Conservation (phyloP, 2,113 vertebrate genomes). For the Pelobates fuscus region DNA sequence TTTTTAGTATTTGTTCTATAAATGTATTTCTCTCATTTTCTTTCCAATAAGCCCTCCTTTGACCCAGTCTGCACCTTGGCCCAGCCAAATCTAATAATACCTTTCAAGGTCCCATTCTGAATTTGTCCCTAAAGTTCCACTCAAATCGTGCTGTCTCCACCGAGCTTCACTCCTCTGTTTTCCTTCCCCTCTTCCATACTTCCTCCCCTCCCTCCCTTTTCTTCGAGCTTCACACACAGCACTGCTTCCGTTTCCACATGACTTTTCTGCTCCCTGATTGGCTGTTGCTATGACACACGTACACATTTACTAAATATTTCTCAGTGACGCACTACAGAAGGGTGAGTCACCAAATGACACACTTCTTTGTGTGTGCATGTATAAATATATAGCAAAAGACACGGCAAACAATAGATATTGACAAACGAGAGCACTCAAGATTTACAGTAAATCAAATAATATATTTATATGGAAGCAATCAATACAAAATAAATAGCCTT, state of each 20-base stretch:
- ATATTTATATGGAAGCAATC: too few species aligned
- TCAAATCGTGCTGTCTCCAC: too few species aligned
- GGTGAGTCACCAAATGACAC: slow-evolving; percentile 21
- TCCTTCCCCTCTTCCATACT: not conserved
- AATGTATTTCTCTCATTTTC: too few species aligned
- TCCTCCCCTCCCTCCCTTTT: not conserved
- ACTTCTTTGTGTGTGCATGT: not conserved
- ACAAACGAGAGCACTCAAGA: too few species aligned
- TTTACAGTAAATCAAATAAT: too few species aligned
- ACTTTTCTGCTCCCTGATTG: not conserved
- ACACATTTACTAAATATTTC: slow-evolving; percentile 5
- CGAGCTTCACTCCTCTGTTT: not conserved
- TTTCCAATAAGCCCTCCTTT: not conserved
- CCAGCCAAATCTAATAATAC: too few species aligned
- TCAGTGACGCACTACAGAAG: slow-evolving; percentile 11
- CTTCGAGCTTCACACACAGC: not conserved
- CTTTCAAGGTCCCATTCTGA: too few species aligned
- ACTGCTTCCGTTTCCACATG: slow-evolving; percentile 17
- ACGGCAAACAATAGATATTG: not conserved
- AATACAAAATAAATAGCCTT: too few species aligned
- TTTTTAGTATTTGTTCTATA: too few species aligned
- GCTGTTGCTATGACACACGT: slow-evolving; percentile 7
- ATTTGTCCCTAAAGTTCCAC: too few species aligned
- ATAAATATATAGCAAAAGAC: not conserved
- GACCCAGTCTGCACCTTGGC: not conserved